Percentiles rank a stretch among this genome's conserved stretches.
Evolutionary conservation across 2,113 vertebrate species (phyloP).

Genomic region (Phyllostomus discolor): DNA sequence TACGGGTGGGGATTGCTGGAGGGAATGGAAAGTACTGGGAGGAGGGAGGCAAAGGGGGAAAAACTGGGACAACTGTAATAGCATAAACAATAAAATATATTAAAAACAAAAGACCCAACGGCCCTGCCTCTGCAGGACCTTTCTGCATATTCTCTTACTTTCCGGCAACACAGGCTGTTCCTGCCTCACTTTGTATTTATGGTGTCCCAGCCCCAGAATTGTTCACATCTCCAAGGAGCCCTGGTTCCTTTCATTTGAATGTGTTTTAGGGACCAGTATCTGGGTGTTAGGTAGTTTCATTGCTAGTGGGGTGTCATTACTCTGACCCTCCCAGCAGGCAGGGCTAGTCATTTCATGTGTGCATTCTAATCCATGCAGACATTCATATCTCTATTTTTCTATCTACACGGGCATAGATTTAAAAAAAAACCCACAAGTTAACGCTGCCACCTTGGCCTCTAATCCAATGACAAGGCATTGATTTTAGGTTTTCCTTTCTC

Average conservation of each 20-base stretch:
- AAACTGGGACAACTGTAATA: no score
- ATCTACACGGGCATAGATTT: neutral
- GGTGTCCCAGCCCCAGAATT: neutral
- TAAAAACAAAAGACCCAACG: no score
- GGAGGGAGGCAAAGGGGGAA: no score
- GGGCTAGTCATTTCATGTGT: neutral
- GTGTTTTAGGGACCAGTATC: neutral
- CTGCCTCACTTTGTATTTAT: neutral
- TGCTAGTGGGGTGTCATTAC: neutral
- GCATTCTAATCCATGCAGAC: neutral
- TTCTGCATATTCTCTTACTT: neutral
- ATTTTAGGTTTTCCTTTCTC: neutral
- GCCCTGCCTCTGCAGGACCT: no score
- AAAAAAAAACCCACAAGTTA: neutral
- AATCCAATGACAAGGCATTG: neutral
- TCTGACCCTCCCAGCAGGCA: neutral
- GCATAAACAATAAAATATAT: no score
- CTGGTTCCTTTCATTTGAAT: neutral
- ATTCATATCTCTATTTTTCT: neutral
- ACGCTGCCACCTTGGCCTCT: neutral
- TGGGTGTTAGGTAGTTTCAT: neutral
- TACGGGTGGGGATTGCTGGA: no score
- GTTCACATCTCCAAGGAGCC: neutral
- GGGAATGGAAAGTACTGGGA: no score
- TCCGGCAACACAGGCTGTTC: no score